phyloP scores from a whole-genome alignment of 2,888 invertebrate species.

The Acanthoscelides obtectus region DNA sequence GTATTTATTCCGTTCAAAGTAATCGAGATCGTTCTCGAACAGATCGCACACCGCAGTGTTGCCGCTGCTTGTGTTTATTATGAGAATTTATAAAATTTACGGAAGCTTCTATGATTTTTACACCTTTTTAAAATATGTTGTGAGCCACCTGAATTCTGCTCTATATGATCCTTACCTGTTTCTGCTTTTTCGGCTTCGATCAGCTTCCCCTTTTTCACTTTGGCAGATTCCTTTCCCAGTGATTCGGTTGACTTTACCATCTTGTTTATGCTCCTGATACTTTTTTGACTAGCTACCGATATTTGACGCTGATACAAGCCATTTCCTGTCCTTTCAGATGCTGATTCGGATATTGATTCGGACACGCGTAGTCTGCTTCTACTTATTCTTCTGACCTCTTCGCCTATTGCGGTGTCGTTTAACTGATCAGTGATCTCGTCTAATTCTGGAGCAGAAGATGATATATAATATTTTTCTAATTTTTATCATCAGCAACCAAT shows the following conservation, averaged over 20 bases:
- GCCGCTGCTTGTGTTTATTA: too few relatives aligned
- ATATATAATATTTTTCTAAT: too few relatives aligned
- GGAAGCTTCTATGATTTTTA: too few relatives aligned
- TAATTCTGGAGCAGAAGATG: not conserved
- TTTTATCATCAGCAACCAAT: too few relatives aligned
- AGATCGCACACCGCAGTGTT: too few relatives aligned
- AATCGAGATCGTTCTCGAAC: too few relatives aligned
- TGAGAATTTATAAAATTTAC: too few relatives aligned
- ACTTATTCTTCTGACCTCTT: slow-evolving; percentile 6
- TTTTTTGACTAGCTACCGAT: slow-evolving; percentile 24
- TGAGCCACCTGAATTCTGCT: too few relatives aligned
- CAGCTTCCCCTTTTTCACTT: slow-evolving; percentile 33
- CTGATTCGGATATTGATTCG: slow-evolving; percentile 19
- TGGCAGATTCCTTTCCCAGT: slow-evolving; percentile 1
- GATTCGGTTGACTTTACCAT: not conserved
- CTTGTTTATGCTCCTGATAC: slow-evolving; percentile 40
- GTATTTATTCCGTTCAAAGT: too few relatives aligned
- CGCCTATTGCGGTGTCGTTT: not conserved
- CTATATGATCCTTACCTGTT: slow-evolving; percentile 43
- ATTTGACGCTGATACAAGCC: slow-evolving; percentile 47
- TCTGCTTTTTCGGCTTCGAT: slow-evolving; percentile 51
- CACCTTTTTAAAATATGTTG: too few relatives aligned
- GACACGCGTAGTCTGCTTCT: slow-evolving; percentile 1
- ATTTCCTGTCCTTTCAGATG: slow-evolving; percentile 44
- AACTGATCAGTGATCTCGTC: slow-evolving; percentile 3